Evolutionary conservation across 2,888 invertebrate species (phyloP).

Genomic region (Gibbula magus): DNA sequence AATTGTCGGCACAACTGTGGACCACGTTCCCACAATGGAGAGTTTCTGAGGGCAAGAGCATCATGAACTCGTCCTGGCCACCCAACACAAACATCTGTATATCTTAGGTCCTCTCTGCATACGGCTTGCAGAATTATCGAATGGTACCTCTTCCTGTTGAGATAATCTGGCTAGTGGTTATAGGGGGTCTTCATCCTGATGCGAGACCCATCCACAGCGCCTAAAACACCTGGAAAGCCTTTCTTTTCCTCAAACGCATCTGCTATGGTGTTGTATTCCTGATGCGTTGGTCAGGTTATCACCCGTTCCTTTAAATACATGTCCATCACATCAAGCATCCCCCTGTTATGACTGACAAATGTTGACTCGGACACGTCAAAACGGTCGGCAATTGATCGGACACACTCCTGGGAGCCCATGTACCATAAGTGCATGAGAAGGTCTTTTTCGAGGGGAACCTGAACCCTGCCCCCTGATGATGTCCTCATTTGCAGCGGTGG

Average conservation of each 20-base stretch:
- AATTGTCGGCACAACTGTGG: background rate
- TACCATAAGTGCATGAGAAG: too few species aligned
- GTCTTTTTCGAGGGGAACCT: too few species aligned
- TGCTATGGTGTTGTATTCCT: background rate
- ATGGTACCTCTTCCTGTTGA: constrained; percentile 32
- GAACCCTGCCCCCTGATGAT: too few species aligned
- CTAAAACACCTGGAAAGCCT: constrained; percentile 30
- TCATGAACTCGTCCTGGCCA: constrained; percentile 32
- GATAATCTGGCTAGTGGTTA: constrained; percentile 21
- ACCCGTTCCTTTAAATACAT: background rate
- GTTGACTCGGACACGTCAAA: background rate
- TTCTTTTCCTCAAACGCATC: constrained; percentile 19
- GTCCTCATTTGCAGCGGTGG: too few species aligned
- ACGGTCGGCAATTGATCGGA: too few species aligned
- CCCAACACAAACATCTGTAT: constrained; percentile 27
- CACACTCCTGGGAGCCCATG: too few species aligned
- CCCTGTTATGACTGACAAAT: background rate
- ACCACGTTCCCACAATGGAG: constrained; percentile 11
- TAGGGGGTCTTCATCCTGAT: constrained; percentile 28
- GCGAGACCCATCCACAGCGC: constrained; percentile 27
- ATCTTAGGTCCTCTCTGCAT: constrained; percentile 24
- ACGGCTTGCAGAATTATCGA: constrained; percentile 33
- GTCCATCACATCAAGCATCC: constrained; percentile 8
- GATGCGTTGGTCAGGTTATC: background rate
- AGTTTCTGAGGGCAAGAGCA: constrained; percentile 31